Percentiles rank a stretch among this genome's conserved stretches.
These are phyloP conservation scores for Sorex araneus DNA, from an alignment of 2,113 vertebrate genomes.

Conservation along the genomic window DNA sequence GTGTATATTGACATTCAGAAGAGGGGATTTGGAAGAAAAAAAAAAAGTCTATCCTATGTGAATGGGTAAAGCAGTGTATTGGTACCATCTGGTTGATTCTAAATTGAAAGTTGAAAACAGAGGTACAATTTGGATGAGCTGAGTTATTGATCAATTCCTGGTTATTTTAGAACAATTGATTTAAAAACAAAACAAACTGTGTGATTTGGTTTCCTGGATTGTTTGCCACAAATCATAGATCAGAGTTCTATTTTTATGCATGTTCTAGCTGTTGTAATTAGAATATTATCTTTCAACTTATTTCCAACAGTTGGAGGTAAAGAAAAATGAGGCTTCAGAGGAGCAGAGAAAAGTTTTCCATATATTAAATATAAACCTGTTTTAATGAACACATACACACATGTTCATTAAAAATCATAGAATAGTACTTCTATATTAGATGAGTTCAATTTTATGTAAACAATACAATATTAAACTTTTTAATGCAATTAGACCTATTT, in stretches of 20 bases:
- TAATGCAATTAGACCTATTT: background rate
- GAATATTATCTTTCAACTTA: background rate
- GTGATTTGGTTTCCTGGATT: background rate
- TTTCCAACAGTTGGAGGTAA: background rate
- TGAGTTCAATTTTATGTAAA: background rate
- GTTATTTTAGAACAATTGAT: background rate
- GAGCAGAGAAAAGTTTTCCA: background rate
- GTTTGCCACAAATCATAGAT: background rate
- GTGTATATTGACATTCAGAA: background rate
- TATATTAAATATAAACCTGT: background rate
- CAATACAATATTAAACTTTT: background rate
- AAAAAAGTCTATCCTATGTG: background rate
- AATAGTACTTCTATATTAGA: background rate
- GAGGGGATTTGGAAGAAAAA: background rate
- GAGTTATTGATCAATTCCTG: background rate
- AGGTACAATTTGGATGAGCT: background rate
- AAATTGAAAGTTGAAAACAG: background rate
- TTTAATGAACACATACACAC: background rate
- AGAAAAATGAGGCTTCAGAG: background rate
- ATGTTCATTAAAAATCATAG: slow-evolving; percentile 7
- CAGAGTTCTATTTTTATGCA: background rate
- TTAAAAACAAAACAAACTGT: background rate
- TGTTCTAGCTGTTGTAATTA: background rate
- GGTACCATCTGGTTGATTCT: background rate
- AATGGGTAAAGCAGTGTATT: background rate